Evolutionary conservation across 2,888 invertebrate genomes (phyloP), one percentile per base, ranked within the genome.

Genomic region (Gasteruption jaculator): DNA sequence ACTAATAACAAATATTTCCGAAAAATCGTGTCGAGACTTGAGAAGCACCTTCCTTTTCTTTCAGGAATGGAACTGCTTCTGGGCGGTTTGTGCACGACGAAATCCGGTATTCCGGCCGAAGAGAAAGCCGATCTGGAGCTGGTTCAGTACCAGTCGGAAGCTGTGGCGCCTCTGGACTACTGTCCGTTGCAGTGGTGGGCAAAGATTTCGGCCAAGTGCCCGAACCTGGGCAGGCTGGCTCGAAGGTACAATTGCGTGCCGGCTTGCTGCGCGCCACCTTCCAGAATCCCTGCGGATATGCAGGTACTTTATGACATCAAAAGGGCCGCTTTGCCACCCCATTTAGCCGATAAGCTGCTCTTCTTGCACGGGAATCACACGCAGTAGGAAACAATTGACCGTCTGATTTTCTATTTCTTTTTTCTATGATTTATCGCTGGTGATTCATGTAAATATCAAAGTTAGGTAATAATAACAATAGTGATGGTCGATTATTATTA

Each of bases 181-280:
- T 73, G 73, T 49, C 74, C 75, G 2, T 50, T 74, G n/a, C 66
- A 71, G 32, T 74, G 74, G 73, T 74, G 74, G 74, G 53, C 62
- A 0, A 61, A 65, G 45, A 61, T 60, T 3, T 58, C 63, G 1
- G 63, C 65, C 2, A 73, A 73, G 48, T 74, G 72, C 48, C 73
- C 73, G 8, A 67, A 71, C 48, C 57, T 74, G 12, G 63, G 69
- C 2, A 66, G 60, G 30, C 44, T 74, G 14, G 73, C 73, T 14
- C 62, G 63, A 21, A 67, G 63, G 35, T 73, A 74, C 45, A 69
- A 71, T 48, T 74, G 73, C 42, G 68, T 74, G 1, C 74, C 74
- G 7, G 73, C 73, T 3, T 70, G 71, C 30, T 70, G 71, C 32
- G 63, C 63, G n/a, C 72, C 72, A 4, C 65, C 72, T 1, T 53